Percentiles rank a stretch among this genome's conserved stretches.
These are phyloP conservation scores for Syngnathus typhle DNA, from an alignment of 2,113 vertebrate species.

Conservation along the genomic window DNA sequence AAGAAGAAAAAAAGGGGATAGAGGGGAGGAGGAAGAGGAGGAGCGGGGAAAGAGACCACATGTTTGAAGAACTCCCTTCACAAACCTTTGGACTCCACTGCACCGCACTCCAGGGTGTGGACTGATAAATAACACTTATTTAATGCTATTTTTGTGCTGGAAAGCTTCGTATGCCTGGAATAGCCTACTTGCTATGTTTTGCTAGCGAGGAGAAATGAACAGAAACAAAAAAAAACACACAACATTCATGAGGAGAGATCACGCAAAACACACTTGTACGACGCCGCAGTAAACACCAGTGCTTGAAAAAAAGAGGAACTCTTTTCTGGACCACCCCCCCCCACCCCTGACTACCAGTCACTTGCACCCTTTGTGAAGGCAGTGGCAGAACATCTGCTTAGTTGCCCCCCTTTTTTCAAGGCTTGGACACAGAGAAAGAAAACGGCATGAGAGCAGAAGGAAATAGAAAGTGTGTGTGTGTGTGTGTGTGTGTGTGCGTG, in stretches of 20 bases:
- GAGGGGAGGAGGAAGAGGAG: neutral
- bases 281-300: neutral
- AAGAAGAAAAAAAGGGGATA: constrained; percentile 9
- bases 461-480: constrained; percentile 1
- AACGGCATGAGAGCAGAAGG: constrained; percentile 7
- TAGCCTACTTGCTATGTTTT: neutral
- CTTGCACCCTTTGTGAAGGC: constrained; percentile 56
- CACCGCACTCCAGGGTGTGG: constrained; percentile 7
- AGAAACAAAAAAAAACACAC: neutral
- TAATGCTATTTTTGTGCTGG: constrained; percentile 17
- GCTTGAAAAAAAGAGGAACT: constrained; percentile 4
- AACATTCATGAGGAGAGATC: too few relatives aligned
- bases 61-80: neutral
- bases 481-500: neutral
- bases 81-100: constrained; percentile 14
- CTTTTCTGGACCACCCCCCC: constrained; percentile 14
- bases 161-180: constrained; percentile 22
- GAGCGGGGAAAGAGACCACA: neutral
- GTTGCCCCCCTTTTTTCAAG: constrained; percentile 56
- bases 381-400: constrained; percentile 68
- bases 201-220: neutral
- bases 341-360: constrained; percentile 17
- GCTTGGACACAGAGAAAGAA: constrained; percentile 20
- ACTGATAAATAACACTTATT: constrained; percentile 13
- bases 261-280: neutral